Evolutionary conservation across 2,113 vertebrate genomes (phyloP).

Genomic region (Crotalus tigris): DNA sequence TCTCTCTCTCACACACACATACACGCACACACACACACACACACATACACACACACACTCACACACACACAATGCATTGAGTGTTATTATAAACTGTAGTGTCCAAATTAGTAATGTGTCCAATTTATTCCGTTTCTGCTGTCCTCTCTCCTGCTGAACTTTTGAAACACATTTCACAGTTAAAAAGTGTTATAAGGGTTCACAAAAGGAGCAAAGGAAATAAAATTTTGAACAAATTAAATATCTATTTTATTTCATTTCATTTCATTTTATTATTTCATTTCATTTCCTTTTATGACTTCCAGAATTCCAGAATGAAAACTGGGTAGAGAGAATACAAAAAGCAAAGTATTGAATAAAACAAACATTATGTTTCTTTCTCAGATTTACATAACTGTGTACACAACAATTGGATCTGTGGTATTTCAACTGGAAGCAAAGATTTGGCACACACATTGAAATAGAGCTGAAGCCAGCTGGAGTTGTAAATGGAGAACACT

Average conservation of each 20-base stretch:
- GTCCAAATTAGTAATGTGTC: background rate
- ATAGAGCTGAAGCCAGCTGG: constrained; percentile 1
- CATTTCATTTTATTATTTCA: background rate
- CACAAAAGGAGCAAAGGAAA: background rate
- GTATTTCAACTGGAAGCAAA: constrained; percentile 3
- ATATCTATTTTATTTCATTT: background rate
- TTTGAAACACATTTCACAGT: background rate
- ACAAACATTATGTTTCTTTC: background rate
- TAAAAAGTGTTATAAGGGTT: background rate
- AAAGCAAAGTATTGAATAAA: background rate
- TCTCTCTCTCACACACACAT: background rate
- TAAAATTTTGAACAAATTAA: background rate
- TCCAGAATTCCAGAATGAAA: background rate
- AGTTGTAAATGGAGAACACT: constrained; percentile 1
- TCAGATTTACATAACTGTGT: background rate
- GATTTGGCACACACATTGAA: background rate
- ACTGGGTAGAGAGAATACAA: background rate
- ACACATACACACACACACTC: too few relatives aligned
- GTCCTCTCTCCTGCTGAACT: background rate
- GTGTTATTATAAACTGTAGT: background rate
- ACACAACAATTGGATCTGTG: constrained; percentile 3
- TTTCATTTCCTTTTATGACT: background rate
- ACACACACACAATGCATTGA: background rate
- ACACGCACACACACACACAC: background rate
- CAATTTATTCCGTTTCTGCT: background rate